Evolutionary conservation across 2,797 vertebrate genomes (phyloP).

Genomic region (Mormyrus proboscirostris): DNA sequence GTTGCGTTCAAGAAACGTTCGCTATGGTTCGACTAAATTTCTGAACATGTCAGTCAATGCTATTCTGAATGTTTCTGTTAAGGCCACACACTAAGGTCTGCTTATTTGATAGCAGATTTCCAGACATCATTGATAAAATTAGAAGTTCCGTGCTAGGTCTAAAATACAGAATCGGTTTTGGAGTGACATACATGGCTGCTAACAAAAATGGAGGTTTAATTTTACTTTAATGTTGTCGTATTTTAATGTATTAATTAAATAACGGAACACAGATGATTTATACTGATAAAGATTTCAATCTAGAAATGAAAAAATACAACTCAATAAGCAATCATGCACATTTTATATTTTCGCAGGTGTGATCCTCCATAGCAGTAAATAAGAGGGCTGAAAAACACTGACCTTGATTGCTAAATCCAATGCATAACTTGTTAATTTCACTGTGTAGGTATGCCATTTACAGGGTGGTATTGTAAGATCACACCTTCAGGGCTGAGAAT

Average conservation of each 20-base stretch:
- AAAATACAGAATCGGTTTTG: background rate
- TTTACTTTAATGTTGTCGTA: background rate
- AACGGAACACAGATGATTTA: background rate
- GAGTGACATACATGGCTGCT: background rate
- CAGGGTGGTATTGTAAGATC: background rate
- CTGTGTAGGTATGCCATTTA: background rate
- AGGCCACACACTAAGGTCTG: background rate
- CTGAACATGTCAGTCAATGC: background rate
- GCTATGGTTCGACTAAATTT: constrained; percentile 1
- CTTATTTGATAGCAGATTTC: background rate
- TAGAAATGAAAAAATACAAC: background rate
- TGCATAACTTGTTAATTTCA: background rate
- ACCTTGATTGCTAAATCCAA: background rate
- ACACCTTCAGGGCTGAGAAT: background rate
- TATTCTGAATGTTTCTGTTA: background rate
- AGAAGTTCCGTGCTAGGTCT: background rate
- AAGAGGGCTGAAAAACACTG: background rate
- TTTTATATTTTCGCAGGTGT: background rate
- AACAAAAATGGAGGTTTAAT: background rate
- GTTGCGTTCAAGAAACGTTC: background rate
- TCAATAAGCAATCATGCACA: background rate
- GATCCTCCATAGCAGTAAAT: background rate
- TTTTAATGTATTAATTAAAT: background rate
- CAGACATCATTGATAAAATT: background rate
- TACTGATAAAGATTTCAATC: background rate